These are phyloP conservation scores for Xestoiulus laeticollis DNA, from an alignment of 2,888 invertebrate genomes.

Conservation along the genomic window DNA sequence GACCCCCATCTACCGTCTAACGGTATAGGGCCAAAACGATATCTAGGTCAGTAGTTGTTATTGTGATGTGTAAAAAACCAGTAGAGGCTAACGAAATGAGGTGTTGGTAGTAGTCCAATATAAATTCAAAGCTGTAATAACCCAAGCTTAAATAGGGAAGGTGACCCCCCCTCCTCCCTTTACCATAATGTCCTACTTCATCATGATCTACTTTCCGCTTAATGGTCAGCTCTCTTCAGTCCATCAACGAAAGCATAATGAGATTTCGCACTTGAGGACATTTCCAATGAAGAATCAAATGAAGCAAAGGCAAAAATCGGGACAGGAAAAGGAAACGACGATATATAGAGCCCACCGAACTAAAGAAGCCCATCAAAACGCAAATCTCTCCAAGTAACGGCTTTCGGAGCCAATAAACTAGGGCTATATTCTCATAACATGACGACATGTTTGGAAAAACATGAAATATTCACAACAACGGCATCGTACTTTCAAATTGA, in stretches of 20 bases:
- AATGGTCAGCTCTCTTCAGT: slow-evolving; percentile 15
- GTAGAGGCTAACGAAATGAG: neutral
- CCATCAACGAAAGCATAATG: slow-evolving; percentile 29
- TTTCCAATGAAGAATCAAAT: slow-evolving; percentile 8
- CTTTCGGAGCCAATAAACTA: neutral
- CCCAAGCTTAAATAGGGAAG: neutral
- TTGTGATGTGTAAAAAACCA: neutral
- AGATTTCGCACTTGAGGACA: slow-evolving; percentile 28
- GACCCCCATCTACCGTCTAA: no score
- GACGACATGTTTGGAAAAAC: neutral
- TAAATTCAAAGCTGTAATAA: neutral
- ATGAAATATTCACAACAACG: slow-evolving; percentile 8
- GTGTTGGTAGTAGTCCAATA: neutral
- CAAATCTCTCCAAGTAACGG: neutral
- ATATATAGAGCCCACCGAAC: neutral
- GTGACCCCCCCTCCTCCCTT: neutral
- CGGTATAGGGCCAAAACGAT: neutral
- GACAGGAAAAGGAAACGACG: neutral
- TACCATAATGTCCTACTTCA: neutral
- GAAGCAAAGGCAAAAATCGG: slow-evolving; percentile 2
- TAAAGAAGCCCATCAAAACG: neutral
- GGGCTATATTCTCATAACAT: neutral
- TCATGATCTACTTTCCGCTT: slow-evolving; percentile 29
- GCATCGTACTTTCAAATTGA: neutral
- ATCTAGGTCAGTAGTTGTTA: neutral